A percentile compares a stretch with the other conserved stretches of the same genome.
Conservation (phyloP, 2,888 invertebrate genomes). For the Linnaemya vulpina region DNA sequence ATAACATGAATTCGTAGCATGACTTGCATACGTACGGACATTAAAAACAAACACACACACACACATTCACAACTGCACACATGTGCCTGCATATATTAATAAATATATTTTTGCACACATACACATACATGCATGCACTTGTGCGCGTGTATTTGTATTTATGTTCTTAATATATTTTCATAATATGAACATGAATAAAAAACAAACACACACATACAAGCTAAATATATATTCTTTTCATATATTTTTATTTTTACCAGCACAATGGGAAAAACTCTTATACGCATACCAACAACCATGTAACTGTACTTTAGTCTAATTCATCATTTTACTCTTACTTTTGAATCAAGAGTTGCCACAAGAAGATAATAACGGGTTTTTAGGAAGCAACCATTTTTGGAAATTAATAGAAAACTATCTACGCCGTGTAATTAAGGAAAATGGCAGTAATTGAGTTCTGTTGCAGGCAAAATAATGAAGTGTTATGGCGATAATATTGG, state of each 20-base stretch:
- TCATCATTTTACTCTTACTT: conserved; percentile 57
- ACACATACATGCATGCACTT: not conserved
- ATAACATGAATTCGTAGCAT: conserved; percentile 34
- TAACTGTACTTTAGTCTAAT: conserved; percentile 33
- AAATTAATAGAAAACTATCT: conserved; percentile 1
- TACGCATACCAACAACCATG: conserved; percentile 12
- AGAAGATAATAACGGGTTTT: conserved; percentile 10
- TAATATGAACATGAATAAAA: conserved; percentile 29
- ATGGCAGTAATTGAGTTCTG: not conserved
- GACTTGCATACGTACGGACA: not conserved
- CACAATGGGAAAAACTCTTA: conserved; percentile 48
- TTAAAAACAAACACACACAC: not conserved
- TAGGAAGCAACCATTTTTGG: not conserved
- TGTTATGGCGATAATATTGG: not conserved
- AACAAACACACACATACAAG: too few relatives aligned
- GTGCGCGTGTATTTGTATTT: not conserved
- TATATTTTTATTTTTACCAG: conserved; percentile 54
- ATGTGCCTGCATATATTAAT: not conserved
- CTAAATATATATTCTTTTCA: conserved; percentile 28
- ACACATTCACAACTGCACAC: not conserved
- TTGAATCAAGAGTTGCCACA: conserved; percentile 57
- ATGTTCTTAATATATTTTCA: conserved; percentile 47
- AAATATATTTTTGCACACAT: too few relatives aligned
- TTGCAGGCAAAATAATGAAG: not conserved
- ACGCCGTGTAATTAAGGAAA: not conserved